Evolutionary conservation across 2,113 vertebrate genomes (phyloP).

Genomic region (Lethenteron camtschaticum): DNA sequence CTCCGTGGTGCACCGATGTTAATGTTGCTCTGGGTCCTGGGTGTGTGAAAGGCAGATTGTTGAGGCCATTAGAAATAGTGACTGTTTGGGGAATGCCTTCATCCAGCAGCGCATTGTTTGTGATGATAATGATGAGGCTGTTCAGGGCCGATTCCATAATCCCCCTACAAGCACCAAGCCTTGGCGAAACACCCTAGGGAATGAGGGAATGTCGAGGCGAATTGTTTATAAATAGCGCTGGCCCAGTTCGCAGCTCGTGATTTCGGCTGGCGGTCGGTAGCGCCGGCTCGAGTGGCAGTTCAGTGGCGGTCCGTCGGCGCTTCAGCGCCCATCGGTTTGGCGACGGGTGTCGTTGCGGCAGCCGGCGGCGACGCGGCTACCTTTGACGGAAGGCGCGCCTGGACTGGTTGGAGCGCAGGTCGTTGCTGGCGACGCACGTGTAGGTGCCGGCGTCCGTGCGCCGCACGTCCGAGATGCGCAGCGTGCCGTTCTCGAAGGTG

Average conservation of each 20-base stretch:
- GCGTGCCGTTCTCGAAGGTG: constrained; percentile 51
- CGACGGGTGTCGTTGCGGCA: neutral
- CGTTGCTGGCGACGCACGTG: constrained; percentile 73
- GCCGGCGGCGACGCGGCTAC: constrained; percentile 18
- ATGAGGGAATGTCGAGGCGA: neutral
- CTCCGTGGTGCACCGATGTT: too few species aligned
- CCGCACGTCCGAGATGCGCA: constrained; percentile 51
- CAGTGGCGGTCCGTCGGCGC: neutral
- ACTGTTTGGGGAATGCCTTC: too few species aligned
- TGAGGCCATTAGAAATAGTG: too few species aligned
- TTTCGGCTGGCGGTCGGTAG: neutral
- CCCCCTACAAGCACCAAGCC: too few species aligned
- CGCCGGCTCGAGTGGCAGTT: fast-evolving
- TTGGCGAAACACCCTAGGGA: neutral
- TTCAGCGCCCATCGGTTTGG: neutral
- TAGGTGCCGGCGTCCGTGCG: constrained; percentile 78
- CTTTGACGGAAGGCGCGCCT: constrained; percentile 90
- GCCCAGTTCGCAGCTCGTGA: constrained; percentile 9
- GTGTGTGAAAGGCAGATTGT: too few species aligned
- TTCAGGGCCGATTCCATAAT: too few species aligned
- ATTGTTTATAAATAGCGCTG: neutral
- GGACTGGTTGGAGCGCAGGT: constrained; percentile 60
- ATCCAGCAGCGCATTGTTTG: too few species aligned
- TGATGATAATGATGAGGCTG: too few species aligned
- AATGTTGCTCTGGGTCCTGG: too few species aligned